Base-by-base conservation (phyloP, 2,888 invertebrate species). In the Acleris sparsana region DNA sequence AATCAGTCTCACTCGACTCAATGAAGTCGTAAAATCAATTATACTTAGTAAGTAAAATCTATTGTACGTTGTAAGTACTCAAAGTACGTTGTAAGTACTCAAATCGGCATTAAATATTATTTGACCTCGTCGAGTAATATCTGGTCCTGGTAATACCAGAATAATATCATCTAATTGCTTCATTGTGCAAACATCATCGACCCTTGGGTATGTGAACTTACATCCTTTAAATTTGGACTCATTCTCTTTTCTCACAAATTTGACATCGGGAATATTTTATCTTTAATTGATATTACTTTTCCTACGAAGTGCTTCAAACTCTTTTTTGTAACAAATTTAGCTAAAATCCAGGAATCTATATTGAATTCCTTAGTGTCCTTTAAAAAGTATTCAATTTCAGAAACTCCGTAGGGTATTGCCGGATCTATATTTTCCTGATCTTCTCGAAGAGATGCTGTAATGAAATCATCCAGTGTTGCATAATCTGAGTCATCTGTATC, bases 111-210 rank as follows among this genome's bases (percentile, higher is more conserved):
- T 55, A 67, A 67, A 69, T 52, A 59, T 63, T 44, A 69, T 33
- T 39, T 67, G 69, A 7, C 60, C 39, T 29, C 70, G 67, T 57
- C 68, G 52, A 18, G 64, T 56, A 33, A 68, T 62, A 20, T 62
- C 44, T 53, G 70, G 70, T 29, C 67, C 55, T 11, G 70, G 63
- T 49, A 71, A 62, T 43, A 71, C 46, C 39, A 43, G 25, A 65
- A 65, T 20, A 53, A 70, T 55, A 62, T 70, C 69, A 13, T 68
- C 53, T 62, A 64, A 62, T 46, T 68, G 44, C 33, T 56, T 44
- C 11, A 71, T 57, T 25, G 56, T 53, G 56, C 62, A 69, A 18
- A 70, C 53, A 33, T 71, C 70, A 51, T 70, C 70, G n/a, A 71
- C 61, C 6, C 17, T 46, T 22, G 71, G 71, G 52, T 71, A 70